A percentile compares a stretch with the other conserved stretches of the same genome.
Conservation (phyloP, 2,888 invertebrate species). For the Scaptomyza tumidula region DNA sequence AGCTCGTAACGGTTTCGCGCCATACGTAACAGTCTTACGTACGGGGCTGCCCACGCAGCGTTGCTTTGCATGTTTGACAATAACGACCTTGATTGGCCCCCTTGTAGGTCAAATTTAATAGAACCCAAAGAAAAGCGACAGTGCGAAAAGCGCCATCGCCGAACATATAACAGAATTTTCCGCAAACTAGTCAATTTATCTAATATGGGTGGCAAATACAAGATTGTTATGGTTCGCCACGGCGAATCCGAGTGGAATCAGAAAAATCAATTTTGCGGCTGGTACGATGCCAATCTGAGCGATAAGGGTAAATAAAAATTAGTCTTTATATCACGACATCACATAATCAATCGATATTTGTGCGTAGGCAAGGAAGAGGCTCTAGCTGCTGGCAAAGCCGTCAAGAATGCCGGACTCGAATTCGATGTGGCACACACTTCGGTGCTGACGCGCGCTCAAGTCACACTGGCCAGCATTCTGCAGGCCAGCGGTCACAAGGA, state of each 20-base stretch:
- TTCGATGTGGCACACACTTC: constrained; percentile 94
- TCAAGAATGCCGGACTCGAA: constrained; percentile 89
- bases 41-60: constrained; percentile 22
- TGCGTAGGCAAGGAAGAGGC: constrained; percentile 83
- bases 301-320: constrained; percentile 86
- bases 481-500: constrained; percentile 89
- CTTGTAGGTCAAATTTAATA: constrained; percentile 71
- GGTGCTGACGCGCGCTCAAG: constrained; percentile 91
- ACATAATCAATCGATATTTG: constrained; percentile 24
- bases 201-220: constrained; percentile 86
- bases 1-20: constrained; percentile 18
- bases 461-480: constrained; percentile 89
- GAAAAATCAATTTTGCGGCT: constrained; percentile 90
- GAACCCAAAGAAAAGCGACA: constrained; percentile 64
- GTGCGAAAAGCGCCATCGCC: constrained; percentile 57
- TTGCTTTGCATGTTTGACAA: constrained; percentile 54
- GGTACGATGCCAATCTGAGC: constrained; percentile 90
- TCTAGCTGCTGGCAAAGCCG: constrained; percentile 89
- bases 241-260: constrained; percentile 92
- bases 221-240: constrained; percentile 91
- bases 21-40: constrained; percentile 20
- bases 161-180: constrained; percentile 59
- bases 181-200: constrained; percentile 52
- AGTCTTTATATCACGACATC: neutral
- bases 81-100: constrained; percentile 66